These are phyloP conservation scores for Druceiella hillmani DNA, from an alignment of 2,888 invertebrate genomes.

Conservation along the genomic window DNA sequence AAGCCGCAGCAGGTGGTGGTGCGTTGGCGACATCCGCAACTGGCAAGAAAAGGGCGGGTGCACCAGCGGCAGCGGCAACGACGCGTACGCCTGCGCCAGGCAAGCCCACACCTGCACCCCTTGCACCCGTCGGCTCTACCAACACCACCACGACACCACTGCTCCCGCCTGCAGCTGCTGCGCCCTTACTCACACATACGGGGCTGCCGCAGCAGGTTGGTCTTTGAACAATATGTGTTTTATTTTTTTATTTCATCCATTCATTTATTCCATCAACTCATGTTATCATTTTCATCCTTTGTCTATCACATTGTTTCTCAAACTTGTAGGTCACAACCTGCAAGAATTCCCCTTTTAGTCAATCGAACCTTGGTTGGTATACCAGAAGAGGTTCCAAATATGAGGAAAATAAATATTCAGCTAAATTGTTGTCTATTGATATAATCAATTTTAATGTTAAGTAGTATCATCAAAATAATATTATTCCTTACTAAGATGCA, in stretches of 20 bases:
- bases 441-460: too few relatives aligned
- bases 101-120: constrained; percentile 31
- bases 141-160: constrained; percentile 42
- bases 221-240: neutral
- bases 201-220: constrained; percentile 51
- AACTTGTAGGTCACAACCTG: too few relatives aligned
- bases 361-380: too few relatives aligned
- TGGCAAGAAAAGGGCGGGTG: constrained; percentile 28
- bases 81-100: constrained; percentile 37
- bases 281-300: too few relatives aligned
- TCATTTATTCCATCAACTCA: too few relatives aligned
- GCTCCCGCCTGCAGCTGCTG: constrained; percentile 31
- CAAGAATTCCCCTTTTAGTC: too few relatives aligned
- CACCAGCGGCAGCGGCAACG: constrained; percentile 31
- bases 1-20: constrained; percentile 28
- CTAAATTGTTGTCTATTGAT: too few relatives aligned
- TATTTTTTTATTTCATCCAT: neutral
- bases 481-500: too few relatives aligned
- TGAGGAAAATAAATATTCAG: too few relatives aligned
- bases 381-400: too few relatives aligned
- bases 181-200: constrained; percentile 45
- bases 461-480: too few relatives aligned
- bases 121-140: constrained; percentile 45
- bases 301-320: too few relatives aligned
- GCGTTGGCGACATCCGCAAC: constrained; percentile 20